These are phyloP conservation scores for Drosophila testacea DNA, from an alignment of 2,888 invertebrate genomes.

Conservation along the genomic window DNA sequence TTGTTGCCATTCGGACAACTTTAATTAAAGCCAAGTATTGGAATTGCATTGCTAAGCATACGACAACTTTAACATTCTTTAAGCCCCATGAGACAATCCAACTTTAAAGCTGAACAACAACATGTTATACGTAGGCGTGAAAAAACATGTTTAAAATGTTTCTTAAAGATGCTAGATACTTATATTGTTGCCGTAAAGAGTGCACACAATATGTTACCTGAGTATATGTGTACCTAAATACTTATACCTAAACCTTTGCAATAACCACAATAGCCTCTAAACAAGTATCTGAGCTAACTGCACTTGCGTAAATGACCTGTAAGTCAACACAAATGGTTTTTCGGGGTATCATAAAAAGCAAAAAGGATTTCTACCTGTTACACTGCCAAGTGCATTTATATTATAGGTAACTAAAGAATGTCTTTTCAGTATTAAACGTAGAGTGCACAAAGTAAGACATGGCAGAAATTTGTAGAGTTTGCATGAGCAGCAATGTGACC, in stretches of 20 bases:
- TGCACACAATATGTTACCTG: no score
- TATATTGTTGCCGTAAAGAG: no score
- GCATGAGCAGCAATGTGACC: neutral
- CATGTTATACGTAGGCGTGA: neutral
- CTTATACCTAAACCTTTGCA: neutral
- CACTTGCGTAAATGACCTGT: neutral
- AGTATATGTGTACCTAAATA: neutral
- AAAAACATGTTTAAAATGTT: neutral
- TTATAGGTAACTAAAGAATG: neutral
- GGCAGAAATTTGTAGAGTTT: slow-evolving; percentile 1
- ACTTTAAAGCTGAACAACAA: neutral
- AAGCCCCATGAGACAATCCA: neutral
- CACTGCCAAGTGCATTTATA: neutral
- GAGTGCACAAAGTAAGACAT: neutral
- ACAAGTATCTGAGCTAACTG: neutral
- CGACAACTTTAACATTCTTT: slow-evolving; percentile 9
- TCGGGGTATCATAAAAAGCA: neutral
- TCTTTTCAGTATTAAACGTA: neutral
- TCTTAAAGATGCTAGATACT: no score
- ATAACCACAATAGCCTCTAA: neutral
- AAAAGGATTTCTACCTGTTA: neutral
- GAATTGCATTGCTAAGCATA: slow-evolving; percentile 49
- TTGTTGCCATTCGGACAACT: slow-evolving; percentile 45
- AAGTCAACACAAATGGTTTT: neutral
- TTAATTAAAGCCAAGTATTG: slow-evolving; percentile 71